These are phyloP conservation scores for Catharus ustulatus DNA, from an alignment of 2,797 vertebrate species.

Conservation along the genomic window DNA sequence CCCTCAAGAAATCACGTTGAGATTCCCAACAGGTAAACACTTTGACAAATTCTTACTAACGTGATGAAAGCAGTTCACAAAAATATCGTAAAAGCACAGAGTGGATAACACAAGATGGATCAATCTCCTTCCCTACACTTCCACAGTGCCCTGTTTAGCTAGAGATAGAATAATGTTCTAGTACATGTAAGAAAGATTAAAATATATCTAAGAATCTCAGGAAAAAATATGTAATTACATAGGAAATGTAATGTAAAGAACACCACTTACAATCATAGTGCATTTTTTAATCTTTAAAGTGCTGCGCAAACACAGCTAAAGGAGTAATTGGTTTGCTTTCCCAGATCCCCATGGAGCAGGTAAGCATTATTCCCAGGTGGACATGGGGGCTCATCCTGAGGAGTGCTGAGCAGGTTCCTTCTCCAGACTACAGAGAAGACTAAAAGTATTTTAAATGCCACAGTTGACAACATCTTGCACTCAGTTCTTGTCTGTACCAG, in stretches of 20 bases:
- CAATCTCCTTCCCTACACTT: conserved; percentile 51
- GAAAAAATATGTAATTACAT: background rate
- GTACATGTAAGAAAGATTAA: conserved; percentile 41
- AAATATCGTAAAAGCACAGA: conserved; percentile 59
- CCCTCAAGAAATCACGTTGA: conserved; percentile 79
- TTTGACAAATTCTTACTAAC: conserved; percentile 73
- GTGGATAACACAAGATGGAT: conserved; percentile 69
- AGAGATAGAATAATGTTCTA: conserved; percentile 23
- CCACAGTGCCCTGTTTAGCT: conserved; percentile 11
- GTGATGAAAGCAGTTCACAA: conserved; percentile 71
- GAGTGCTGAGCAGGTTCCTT: background rate
- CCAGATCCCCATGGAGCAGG: background rate
- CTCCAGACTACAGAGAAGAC: background rate
- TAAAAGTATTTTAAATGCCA: background rate
- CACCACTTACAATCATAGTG: background rate
- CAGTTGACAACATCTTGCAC: background rate
- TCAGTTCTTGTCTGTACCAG: background rate
- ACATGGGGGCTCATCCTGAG: background rate
- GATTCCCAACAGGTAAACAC: conserved; percentile 78
- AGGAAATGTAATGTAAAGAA: background rate
- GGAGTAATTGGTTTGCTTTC: background rate
- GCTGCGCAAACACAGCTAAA: background rate
- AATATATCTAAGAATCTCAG: conserved; percentile 23
- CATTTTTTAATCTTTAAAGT: conserved; percentile 6
- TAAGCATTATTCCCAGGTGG: background rate